Evolutionary conservation across 2,888 invertebrate species (phyloP), one percentile per base, ranked within the genome.

Genomic region (Muschampia plurimacula): DNA sequence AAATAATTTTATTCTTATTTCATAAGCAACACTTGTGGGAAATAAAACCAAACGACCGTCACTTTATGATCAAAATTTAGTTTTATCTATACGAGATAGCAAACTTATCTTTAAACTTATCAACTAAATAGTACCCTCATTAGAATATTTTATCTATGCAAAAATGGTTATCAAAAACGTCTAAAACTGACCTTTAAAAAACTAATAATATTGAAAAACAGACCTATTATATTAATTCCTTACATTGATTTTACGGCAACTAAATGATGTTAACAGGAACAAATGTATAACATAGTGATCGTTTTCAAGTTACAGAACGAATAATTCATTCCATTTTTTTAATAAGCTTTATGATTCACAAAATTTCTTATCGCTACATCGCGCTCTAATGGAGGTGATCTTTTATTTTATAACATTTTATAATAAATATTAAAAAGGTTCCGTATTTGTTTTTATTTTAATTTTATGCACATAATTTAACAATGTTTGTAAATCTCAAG

Each of bases 161-260:
- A 63, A 49, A 36, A 39, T 60, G 22, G 9, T 41, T n/a, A 41
- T 63, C 63, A 63, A 12, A 22, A 15, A 39, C 36, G n/a, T 32
- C 8, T 60, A 39, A 10, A 22, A 7, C n/a, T 63, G 63, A 22
- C 63, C 63, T 63, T 59, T 63, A 41, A 22, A 62, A 41, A 39
- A 28, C 8, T 28, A 28, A 44, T 44, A 44, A 36, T 10, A 63
- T 8, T 41, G 39, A 36, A 60, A 13, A 59, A 59, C 22, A 7
- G 7, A 55, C 15, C 22, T 55, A 15, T 62, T 36, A 39, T 13
- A 39, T 60, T 60, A 60, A 63, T 39, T 39, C 15, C 13, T 63
- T n/a, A 63, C 41, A 63, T 39, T 10, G 63, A 63, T 41, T 63
- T 44, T 41, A 63, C 63, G 22, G 44, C 63, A 63, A 63, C 7